Percentiles rank a stretch among this genome's conserved stretches.
Conservation (phyloP, 1,140 invertebrate genomes). For the Copidosoma floridanum region DNA sequence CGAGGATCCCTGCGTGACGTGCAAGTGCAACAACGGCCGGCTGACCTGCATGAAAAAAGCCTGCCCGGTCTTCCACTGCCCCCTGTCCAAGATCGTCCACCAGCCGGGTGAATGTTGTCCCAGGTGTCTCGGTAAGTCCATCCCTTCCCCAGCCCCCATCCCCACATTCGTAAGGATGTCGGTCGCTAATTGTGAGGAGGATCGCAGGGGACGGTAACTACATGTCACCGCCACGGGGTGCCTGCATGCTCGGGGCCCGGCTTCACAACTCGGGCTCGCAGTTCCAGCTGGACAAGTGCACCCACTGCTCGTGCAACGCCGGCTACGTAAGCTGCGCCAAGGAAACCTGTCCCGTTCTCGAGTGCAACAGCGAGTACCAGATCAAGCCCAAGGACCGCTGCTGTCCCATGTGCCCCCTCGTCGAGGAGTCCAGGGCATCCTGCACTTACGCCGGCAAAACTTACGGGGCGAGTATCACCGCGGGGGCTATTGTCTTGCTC, state of each 20-base stretch:
- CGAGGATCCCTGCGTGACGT: slow-evolving; percentile 84
- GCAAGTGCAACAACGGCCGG: slow-evolving; percentile 73
- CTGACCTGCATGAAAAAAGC: slow-evolving; percentile 79
- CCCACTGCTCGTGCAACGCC: slow-evolving; percentile 76
- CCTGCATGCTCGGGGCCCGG: slow-evolving; percentile 70
- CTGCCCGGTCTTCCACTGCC: slow-evolving; percentile 81
- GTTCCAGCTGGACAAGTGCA: slow-evolving; percentile 75
- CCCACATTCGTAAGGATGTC: too few species aligned
- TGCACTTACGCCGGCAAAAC: slow-evolving; percentile 65
- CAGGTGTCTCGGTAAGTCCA: slow-evolving; percentile 71
- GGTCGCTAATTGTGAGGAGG: too few species aligned
- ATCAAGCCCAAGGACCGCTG: slow-evolving; percentile 67
- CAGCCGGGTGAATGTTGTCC: slow-evolving; percentile 81
- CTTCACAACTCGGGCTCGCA: slow-evolving; percentile 61
- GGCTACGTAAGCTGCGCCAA: slow-evolving; percentile 75
- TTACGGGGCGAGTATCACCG: slow-evolving; percentile 66
- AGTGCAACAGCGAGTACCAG: slow-evolving; percentile 73
- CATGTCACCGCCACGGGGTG: slow-evolving; percentile 56
- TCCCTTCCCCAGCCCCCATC: too few species aligned
- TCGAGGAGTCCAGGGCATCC: slow-evolving; percentile 63
- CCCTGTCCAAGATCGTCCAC: slow-evolving; percentile 63
- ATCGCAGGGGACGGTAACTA: slow-evolving; percentile 44
- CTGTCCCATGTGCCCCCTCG: slow-evolving; percentile 70
- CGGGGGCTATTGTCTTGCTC: too few species aligned
- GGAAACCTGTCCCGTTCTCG: slow-evolving; percentile 77